Percentiles rank a stretch among this genome's conserved stretches.
Conservation (phyloP, 2,113 vertebrate genomes). For the Pionites leucogaster region DNA sequence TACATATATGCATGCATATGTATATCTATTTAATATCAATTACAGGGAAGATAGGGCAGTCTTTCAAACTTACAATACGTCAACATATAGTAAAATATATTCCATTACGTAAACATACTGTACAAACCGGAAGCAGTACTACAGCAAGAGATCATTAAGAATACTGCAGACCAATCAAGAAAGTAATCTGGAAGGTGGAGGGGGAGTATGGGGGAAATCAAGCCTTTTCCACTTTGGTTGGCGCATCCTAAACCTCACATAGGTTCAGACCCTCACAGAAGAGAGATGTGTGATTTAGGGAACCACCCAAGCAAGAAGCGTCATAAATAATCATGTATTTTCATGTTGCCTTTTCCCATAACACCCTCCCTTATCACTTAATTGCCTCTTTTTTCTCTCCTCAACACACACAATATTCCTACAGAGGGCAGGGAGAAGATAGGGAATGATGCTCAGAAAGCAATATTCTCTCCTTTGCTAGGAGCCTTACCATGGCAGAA, state of each 20-base stretch:
- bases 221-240: neutral
- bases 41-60: constrained; percentile 15
- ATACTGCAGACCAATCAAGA: neutral
- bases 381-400: neutral
- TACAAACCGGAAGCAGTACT: constrained; percentile 38
- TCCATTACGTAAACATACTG: neutral
- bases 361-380: neutral
- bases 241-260: neutral
- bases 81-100: neutral
- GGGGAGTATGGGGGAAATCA: neutral
- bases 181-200: neutral
- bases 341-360: neutral
- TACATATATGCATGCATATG: neutral
- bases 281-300: neutral
- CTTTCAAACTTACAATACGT: constrained; percentile 32
- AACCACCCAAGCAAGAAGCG: neutral
- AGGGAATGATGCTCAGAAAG: neutral
- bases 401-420: rapidly evolving
- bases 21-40: neutral
- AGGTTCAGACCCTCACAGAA: neutral
- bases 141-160: constrained; percentile 51
- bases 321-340: neutral
- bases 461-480: neutral
- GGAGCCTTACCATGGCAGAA: neutral
- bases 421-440: neutral